Evolutionary conservation across 2,113 vertebrate genomes (phyloP), one percentile per base, ranked within the genome.

Genomic region (Microcebus griseorufus): DNA sequence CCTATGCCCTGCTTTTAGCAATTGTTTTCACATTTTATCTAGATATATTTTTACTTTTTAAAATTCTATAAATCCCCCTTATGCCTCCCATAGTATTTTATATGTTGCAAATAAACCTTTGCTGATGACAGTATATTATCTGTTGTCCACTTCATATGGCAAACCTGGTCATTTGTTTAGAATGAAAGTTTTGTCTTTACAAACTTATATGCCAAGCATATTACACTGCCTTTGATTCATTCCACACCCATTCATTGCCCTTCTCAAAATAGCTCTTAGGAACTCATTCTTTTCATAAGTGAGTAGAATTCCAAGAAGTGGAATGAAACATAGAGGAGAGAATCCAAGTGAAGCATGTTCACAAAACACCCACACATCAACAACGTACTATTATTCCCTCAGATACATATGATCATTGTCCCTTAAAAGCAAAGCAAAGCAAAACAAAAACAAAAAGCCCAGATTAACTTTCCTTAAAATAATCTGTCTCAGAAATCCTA

Each of bases 211-310:
- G 39, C 34, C 45, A 90, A 78, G 22, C 62, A 82, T 73, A 20
- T 90, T 29, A 62, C 45, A 79, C 60, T 83, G n/a, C 34, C 34
- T 88, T 80, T 93, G 80, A 82, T 58, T 92, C 90, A 91, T 39
- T 67, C 64, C 37, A 37, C 6, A 67, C n/a, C 34, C 25, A 84
- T 58, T 80, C 65, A 65, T 27, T 78, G 48, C 51, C 20, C 48
- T 83, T 94, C 75, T 90, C 80, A 88, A 88, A 96, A 94, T 79
- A 96, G 76, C 55, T 75, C 51, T 90, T n/a, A 86, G 81, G 90
- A 86, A 82, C 73, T 90, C 84, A 92, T 62, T 85, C 73, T 87
- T 97, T 39, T 78, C 55, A 39, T 87, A 87, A 94, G 29, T 42
- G 29, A 93, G 86, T 27, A 84, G 14, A 96, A 53, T 96, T 94